Evolutionary conservation across 1,140 invertebrate genomes (phyloP).

Genomic region (Bursaphelenchus mucronatus): DNA sequence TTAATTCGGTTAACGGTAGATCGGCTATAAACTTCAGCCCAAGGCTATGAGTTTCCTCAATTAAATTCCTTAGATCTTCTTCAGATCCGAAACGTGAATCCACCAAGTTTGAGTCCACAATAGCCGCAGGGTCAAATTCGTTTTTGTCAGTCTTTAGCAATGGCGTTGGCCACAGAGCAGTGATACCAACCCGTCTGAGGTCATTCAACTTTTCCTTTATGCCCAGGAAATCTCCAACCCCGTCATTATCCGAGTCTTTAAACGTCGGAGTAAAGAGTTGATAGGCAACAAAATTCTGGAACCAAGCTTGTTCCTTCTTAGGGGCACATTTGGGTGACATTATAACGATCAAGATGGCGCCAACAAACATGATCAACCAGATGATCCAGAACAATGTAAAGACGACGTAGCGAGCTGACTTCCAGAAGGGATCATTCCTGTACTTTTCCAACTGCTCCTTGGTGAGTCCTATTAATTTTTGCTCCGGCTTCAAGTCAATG

Average conservation of each 20-base stretch:
- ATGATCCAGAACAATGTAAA: slow-evolving; percentile 54
- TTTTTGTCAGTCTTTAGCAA: slow-evolving; percentile 47
- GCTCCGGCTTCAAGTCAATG: slow-evolving; percentile 42
- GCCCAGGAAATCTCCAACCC: slow-evolving; percentile 52
- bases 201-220: slow-evolving; percentile 54
- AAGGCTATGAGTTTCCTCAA: slow-evolving; percentile 46
- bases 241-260: slow-evolving; percentile 48
- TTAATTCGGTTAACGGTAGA: slow-evolving; percentile 16
- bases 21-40: slow-evolving; percentile 26
- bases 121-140: slow-evolving; percentile 35
- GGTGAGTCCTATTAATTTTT: slow-evolving; percentile 55
- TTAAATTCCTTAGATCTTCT: slow-evolving; percentile 48
- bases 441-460: slow-evolving; percentile 59
- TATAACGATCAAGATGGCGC: slow-evolving; percentile 58
- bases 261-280: slow-evolving; percentile 52
- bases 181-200: slow-evolving; percentile 50
- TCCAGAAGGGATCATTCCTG: slow-evolving; percentile 59
- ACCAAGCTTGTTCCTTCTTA: slow-evolving; percentile 45
- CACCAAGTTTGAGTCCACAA: slow-evolving; percentile 38
- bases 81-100: slow-evolving; percentile 48
- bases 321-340: slow-evolving; percentile 57
- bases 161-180: slow-evolving; percentile 50
- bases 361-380: slow-evolving; percentile 57
- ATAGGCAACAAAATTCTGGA: slow-evolving; percentile 50
- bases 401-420: slow-evolving; percentile 42